These are phyloP conservation scores for Coronaproctus castanopsis DNA, from an alignment of 2,888 invertebrate genomes.

Conservation along the genomic window DNA sequence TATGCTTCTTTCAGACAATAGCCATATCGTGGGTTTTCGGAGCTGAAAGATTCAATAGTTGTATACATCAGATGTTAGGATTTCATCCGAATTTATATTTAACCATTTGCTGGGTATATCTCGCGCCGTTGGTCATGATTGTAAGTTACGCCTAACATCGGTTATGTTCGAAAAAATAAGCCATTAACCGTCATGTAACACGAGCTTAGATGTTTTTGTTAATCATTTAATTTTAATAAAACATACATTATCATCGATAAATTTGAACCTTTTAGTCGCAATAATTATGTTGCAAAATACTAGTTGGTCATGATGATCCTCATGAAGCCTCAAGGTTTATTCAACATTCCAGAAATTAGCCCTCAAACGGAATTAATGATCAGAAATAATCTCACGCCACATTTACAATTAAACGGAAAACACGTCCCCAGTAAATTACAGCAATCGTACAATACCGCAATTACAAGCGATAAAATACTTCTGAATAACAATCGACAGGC, in stretches of 20 bases:
- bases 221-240: too few species aligned
- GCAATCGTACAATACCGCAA: too few species aligned
- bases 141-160: slow-evolving; percentile 27
- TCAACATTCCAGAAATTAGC: too few species aligned
- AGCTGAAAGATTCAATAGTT: slow-evolving; percentile 35
- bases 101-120: slow-evolving; percentile 38
- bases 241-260: background rate
- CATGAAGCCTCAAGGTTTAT: too few species aligned
- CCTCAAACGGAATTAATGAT: background rate
- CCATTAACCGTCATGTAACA: too few species aligned
- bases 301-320: background rate
- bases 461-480: too few species aligned
- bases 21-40: slow-evolving; percentile 39
- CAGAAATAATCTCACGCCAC: background rate
- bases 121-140: slow-evolving; percentile 37
- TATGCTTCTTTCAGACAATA: slow-evolving; percentile 39
- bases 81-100: slow-evolving; percentile 33
- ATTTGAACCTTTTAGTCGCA: background rate
- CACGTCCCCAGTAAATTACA: too few species aligned
- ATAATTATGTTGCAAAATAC: background rate
- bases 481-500: too few species aligned
- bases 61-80: slow-evolving; percentile 42
- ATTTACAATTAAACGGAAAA: too few species aligned
- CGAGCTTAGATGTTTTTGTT: too few species aligned
- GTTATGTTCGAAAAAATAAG: too few species aligned